Base-by-base conservation (phyloP, 2,797 vertebrate genomes). In the Sphenodon punctatus region DNA sequence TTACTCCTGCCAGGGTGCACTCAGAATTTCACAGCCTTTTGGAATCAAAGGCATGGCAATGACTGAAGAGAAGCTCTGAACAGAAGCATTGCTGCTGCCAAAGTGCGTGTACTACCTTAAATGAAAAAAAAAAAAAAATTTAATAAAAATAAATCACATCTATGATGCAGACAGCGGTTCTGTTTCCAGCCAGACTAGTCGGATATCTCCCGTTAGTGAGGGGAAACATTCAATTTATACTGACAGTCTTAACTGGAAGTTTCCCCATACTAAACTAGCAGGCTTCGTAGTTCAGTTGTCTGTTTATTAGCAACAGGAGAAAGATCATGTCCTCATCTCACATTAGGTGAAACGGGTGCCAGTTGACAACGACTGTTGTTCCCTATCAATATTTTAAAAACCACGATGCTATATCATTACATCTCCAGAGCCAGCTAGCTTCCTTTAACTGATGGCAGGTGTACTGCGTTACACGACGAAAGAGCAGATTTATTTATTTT, bases 271-370 rank as follows among this genome's bases (percentile, higher is more conserved):
- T n/a, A n/a, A n/a, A n/a, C n/a, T n/a, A n/a, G n/a, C n/a, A n/a
- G n/a, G n/a, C n/a, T n/a, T 15, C n/a, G n/a, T n/a, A n/a, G n/a
- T n/a, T n/a, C n/a, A n/a, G n/a, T 1, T 0, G 4, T 10, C 10
- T 53, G 32, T 1, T 67, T 58, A 34, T 17, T 9, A 67, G 7
- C 4, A 56, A 20, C 46, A n/a, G 77, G 76, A 16, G 1, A 0
- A 39, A 25, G 22, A 0, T 67, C 27, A 48, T 6, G 48, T 14
- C n/a, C 27, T 48, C 56, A 5, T 36, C 43, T 12, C 11, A 58
- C 42, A 3, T 8, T 2, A 5, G 36, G 19, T 0, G 67, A 30
- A n/a, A 67, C 22, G 2, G 8, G 23, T 25, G 23, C 46, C 23
- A 49, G 10, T n/a, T 51, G 25, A 48, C n/a, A 49, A 49, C n/a